These are phyloP conservation scores for Salticus scenicus DNA, from an alignment of 2,888 invertebrate genomes.

Conservation along the genomic window DNA sequence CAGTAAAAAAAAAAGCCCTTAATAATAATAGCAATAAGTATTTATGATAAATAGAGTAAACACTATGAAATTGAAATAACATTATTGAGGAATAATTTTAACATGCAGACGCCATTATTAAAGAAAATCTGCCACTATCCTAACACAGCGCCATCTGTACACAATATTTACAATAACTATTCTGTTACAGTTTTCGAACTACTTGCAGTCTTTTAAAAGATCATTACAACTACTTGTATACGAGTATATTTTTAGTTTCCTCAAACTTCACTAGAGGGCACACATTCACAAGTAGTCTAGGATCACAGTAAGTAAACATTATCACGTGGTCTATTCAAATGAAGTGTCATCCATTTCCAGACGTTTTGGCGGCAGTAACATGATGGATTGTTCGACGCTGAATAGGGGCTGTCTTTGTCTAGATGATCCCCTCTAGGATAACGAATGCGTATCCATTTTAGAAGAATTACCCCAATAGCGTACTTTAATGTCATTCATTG, in stretches of 20 bases:
- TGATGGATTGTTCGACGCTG: slow-evolving; percentile 31
- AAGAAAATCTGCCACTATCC: no score
- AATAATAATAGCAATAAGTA: no score
- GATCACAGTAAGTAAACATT: slow-evolving; percentile 17
- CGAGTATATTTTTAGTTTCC: slow-evolving; percentile 9
- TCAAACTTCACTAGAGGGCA: slow-evolving; percentile 39
- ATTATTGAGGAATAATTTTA: no score
- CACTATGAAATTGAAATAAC: no score
- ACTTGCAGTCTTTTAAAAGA: no score
- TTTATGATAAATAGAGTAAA: no score
- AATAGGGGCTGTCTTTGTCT: slow-evolving; percentile 53
- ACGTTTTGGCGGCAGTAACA: slow-evolving; percentile 48
- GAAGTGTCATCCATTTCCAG: slow-evolving; percentile 28
- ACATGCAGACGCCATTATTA: no score
- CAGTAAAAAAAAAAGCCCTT: no score
- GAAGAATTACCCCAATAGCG: slow-evolving; percentile 47
- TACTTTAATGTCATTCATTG: slow-evolving; percentile 44
- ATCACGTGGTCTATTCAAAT: slow-evolving; percentile 43
- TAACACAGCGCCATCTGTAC: no score
- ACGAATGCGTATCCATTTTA: slow-evolving; percentile 46
- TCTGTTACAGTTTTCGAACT: no score
- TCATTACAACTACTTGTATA: no score
- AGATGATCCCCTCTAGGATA: slow-evolving; percentile 44
- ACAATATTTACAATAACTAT: no score
- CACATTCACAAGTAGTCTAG: slow-evolving; percentile 40